phyloP scores from a whole-genome alignment of 2,797 vertebrate species.

The Macropus fuliginosus region DNA sequence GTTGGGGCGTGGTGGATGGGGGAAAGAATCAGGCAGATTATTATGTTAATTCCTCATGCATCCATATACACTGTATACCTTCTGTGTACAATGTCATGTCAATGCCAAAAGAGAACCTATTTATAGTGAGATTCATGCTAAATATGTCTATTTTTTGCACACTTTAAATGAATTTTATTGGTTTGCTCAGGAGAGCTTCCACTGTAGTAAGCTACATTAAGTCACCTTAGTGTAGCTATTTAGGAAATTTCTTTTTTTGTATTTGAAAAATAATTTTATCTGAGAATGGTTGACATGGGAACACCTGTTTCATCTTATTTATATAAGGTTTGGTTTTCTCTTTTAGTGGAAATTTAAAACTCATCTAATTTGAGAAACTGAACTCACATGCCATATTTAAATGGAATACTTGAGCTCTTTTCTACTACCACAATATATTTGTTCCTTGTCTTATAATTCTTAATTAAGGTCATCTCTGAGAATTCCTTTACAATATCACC shows the following conservation, averaged over 20 bases:
- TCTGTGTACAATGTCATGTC: not conserved
- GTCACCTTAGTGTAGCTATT: not conserved
- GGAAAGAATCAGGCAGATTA: not conserved
- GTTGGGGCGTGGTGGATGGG: not conserved
- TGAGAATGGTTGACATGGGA: not conserved
- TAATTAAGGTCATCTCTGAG: not conserved
- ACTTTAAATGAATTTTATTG: not conserved
- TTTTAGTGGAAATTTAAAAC: not conserved
- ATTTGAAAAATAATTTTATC: conserved; percentile 13
- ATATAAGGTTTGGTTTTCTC: conserved; percentile 16
- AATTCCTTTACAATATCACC: not conserved
- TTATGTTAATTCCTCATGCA: not conserved
- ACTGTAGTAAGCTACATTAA: conserved; percentile 4
- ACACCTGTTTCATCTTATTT: not conserved
- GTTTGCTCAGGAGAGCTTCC: conserved; percentile 13
- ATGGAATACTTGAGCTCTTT: not conserved
- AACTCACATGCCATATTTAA: not conserved
- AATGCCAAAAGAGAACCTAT: not conserved
- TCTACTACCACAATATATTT: not conserved
- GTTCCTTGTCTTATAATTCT: not conserved
- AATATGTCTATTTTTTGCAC: not conserved
- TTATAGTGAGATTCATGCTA: not conserved
- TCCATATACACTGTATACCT: not conserved
- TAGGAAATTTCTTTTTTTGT: not conserved
- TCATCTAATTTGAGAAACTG: not conserved